Evolutionary conservation across 2,797 vertebrate species (phyloP), one percentile per base, ranked within the genome.

Genomic region (Octomys mimax): DNA sequence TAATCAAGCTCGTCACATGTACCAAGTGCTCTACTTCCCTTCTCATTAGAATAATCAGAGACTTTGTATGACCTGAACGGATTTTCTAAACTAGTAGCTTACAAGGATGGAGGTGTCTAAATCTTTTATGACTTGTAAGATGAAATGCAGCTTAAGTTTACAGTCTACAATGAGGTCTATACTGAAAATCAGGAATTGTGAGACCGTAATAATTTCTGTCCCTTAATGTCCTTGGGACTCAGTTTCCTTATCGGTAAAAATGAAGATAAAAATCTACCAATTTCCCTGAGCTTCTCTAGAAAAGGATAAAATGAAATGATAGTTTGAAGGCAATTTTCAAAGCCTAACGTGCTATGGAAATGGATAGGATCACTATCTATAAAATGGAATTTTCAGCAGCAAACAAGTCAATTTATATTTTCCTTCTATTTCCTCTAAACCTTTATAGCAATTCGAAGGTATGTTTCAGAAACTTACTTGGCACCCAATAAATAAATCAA

Each of bases 241-340:
- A 96, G 97, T 97, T 97, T 96, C 94, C 77, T 97, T 98, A 97
- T 96, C 96, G 96, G 83, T 92, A 96, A 97, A 96, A 95, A 91
- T 79, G 7, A 31, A 92, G 90, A 97, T 97, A 91, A 95, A 83
- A 73, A 97, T 97, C 96, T 95, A 54, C 83, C 80, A 92, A 96
- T 96, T 96, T 97, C 89, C 71, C 42, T 91, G 71, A 92, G 75
- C 88, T 94, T 6, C 84, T 95, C 54, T 94, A 77, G 59, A 91
- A 85, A 80, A 87, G 61, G 87, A 95, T 94, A 77, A 95, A 97
- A 96, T 77, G 82, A 96, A 94, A 95, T 92, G 92, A 95, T 97
- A 97, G 78, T 96, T 96, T n/a, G 31, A 94, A 96, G 87, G 95
- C 82, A 96, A 96, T 96, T 97, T 97, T 97, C 91, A 96, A 96